Evolutionary conservation across 2,888 invertebrate species (phyloP), one percentile per base, ranked within the genome.

Genomic region (Leptopilina syphax): DNA sequence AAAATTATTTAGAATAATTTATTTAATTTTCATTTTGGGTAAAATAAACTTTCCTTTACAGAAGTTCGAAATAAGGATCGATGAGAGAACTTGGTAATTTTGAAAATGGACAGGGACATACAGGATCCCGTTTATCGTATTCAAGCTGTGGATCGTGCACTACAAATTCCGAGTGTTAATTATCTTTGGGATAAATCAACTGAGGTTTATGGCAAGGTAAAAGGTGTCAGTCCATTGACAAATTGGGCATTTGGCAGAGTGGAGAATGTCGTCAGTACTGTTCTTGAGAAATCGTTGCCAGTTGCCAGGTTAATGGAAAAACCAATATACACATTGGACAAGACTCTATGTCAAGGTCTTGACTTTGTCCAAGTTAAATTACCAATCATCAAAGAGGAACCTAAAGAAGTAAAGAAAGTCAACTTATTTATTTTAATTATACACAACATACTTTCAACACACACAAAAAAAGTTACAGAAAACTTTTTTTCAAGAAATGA

Each of bases 211-310:
- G 92, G 91, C 41, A 93, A 90, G 90, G 93, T 94, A 67, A 94
- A 94, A 88, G 95, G 94, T 78, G 94, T 94, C 24, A 95, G 95
- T 89, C 94, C 94, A 5, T 93, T 95, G 77, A 93, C 95, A 27
- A 95, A 94, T 91, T 95, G 95, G 95, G 95, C 95, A 0, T 91
- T 95, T 4, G 94, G 94, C 27, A 95, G 95, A 1, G 95, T 95
- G 0, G 95, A 95, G 87, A 88, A 82, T 70, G 83, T 88, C 34
- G 81, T 89, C 27, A 85, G 84, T 50, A 84, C 85, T 3, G 84
- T 90, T 47, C 83, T 89, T 47, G 87, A 89, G 79, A 89, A 87
- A 70, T 87, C 89, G 10, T 77, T 87, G 66, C 90, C 90, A 0
- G 87, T 92, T 24, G 91, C 90, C 3, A 88, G 87, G 79, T 85